These are phyloP conservation scores for Drosophila meridionalis DNA, from an alignment of 2,888 invertebrate species.

Conservation along the genomic window DNA sequence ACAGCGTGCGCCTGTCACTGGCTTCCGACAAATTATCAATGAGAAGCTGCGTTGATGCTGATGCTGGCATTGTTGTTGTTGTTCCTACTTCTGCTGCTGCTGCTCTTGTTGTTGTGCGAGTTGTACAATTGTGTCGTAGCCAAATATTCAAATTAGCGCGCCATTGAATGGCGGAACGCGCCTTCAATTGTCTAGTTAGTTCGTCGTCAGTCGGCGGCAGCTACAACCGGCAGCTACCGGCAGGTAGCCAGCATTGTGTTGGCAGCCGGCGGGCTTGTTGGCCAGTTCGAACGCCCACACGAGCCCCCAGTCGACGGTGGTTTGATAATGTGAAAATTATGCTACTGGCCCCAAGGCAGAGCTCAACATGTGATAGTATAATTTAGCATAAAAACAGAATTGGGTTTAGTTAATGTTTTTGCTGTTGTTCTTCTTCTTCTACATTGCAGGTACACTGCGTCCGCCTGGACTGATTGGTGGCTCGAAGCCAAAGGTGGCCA, in stretches of 20 bases:
- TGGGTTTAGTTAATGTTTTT: constrained; percentile 3
- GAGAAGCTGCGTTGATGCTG: constrained; percentile 39
- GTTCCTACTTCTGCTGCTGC: background rate
- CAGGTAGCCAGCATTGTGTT: constrained; percentile 19
- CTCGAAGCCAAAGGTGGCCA: constrained; percentile 98
- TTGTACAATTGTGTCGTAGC: constrained; percentile 40
- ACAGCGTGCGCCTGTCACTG: constrained; percentile 77
- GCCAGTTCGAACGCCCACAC: constrained; percentile 67
- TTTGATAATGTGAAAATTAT: constrained; percentile 74
- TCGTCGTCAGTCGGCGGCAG: constrained; percentile 40
- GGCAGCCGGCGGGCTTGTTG: constrained; percentile 66
- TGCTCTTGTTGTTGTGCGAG: constrained; percentile 29
- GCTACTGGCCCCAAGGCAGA: constrained; percentile 40
- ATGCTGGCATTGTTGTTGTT: constrained; percentile 24
- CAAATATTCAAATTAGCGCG: constrained; percentile 79
- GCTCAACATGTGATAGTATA: constrained; percentile 20
- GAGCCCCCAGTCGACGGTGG: constrained; percentile 31
- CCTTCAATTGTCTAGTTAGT: constrained; percentile 73
- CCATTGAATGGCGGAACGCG: constrained; percentile 60
- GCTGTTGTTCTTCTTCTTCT: constrained; percentile 56
- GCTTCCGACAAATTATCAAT: constrained; percentile 78
- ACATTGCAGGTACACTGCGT: constrained; percentile 91
- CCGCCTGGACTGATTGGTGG: constrained; percentile 97
- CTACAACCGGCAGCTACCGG: constrained; percentile 18
- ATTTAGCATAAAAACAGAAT: constrained; percentile 14